phyloP scores from a whole-genome alignment of 2,113 vertebrate species.

The Anarhynchus alexandrinus region DNA sequence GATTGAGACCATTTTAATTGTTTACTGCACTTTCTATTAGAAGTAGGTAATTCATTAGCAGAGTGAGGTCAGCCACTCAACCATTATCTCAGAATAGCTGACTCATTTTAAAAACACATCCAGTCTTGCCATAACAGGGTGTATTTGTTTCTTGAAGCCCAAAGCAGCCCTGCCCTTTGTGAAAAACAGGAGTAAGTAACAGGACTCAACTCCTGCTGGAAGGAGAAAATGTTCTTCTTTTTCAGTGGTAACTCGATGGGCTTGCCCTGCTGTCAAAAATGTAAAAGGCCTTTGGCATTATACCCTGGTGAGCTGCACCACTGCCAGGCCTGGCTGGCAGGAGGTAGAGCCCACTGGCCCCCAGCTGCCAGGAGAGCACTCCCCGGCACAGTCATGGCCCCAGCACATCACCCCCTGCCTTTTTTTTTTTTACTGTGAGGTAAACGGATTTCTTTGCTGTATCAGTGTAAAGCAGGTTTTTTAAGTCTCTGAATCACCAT shows the following conservation, averaged over 20 bases:
- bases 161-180: not conserved
- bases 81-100: conserved; percentile 2
- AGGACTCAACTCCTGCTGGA: not conserved
- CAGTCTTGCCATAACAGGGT: not conserved
- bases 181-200: not conserved
- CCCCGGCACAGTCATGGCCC: not conserved
- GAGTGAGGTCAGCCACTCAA: not conserved
- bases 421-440: rapidly evolving
- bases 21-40: not conserved
- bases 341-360: not conserved
- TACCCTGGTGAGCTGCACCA: not conserved
- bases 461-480: not conserved
- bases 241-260: not conserved
- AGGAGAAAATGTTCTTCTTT: not conserved
- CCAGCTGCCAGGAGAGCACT: rapidly evolving
- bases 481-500: not conserved
- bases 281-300: not conserved
- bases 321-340: not conserved
- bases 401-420: not conserved
- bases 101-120: conserved; percentile 21
- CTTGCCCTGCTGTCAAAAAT: not conserved
- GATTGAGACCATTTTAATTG: not conserved
- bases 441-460: not conserved
- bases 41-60: not conserved
- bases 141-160: not conserved